Evolutionary conservation across 2,797 vertebrate species (phyloP).

Genomic region (Rhincodon typus): DNA sequence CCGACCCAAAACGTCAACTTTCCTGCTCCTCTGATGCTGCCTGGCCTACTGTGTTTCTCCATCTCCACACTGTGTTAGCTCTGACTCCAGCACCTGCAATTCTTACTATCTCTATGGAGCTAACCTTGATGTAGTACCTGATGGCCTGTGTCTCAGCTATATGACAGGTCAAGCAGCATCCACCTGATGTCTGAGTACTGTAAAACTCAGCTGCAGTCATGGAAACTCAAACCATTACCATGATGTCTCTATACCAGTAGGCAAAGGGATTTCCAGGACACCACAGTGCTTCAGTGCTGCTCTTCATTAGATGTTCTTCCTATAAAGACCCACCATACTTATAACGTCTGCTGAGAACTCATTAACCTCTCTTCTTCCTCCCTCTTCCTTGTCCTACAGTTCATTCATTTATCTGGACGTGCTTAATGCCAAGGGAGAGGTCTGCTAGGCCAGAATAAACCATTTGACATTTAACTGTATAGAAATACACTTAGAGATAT

Average conservation of each 20-base stretch:
- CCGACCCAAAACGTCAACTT: too few relatives aligned
- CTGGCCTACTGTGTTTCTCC: too few relatives aligned
- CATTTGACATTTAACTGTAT: neutral
- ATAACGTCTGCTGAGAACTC: neutral
- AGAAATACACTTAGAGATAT: too few relatives aligned
- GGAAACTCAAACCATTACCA: neutral
- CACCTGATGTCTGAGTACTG: neutral
- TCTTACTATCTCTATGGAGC: neutral
- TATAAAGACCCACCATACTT: neutral
- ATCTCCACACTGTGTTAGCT: too few relatives aligned
- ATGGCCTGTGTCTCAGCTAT: neutral
- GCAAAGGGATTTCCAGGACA: neutral
- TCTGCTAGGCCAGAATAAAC: neutral
- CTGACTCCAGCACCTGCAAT: too few relatives aligned
- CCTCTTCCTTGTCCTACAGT: neutral
- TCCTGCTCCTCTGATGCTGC: too few relatives aligned
- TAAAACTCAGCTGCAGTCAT: neutral
- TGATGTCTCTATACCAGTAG: neutral
- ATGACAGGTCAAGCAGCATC: neutral
- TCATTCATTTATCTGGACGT: neutral
- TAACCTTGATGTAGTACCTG: neutral
- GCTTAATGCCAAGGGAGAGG: neutral
- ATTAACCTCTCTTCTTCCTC: neutral
- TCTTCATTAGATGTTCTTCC: neutral
- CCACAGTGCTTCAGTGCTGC: neutral